These are phyloP conservation scores for Stigmatopora argus DNA, from an alignment of 2,113 vertebrate genomes.

Conservation along the genomic window DNA sequence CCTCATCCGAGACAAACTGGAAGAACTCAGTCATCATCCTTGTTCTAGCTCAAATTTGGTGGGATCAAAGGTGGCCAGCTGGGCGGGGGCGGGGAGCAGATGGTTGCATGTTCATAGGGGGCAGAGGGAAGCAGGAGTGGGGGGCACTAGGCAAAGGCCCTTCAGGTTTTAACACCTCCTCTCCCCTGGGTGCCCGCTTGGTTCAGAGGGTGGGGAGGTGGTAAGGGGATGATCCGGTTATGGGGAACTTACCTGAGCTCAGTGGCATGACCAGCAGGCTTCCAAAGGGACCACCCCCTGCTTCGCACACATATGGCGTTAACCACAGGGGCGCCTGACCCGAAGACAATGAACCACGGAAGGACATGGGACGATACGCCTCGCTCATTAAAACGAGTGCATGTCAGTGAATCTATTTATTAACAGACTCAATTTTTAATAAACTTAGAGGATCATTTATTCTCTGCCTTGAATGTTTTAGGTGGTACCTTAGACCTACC, in stretches of 20 bases:
- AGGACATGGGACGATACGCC: constrained; percentile 55
- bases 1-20: constrained; percentile 60
- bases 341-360: constrained; percentile 53
- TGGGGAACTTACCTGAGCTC: constrained; percentile 68
- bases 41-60: constrained; percentile 67
- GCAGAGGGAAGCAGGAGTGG: constrained; percentile 55
- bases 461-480: neutral
- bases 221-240: constrained; percentile 52
- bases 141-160: constrained; percentile 63
- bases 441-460: neutral
- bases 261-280: constrained; percentile 64
- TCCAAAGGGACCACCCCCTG: constrained; percentile 59
- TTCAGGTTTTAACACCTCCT: constrained; percentile 77
- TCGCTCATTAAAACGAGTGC: constrained; percentile 48
- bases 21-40: constrained; percentile 74
- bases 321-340: constrained; percentile 60
- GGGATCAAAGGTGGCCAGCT: constrained; percentile 75
- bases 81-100: constrained; percentile 67
- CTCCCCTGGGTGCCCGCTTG: constrained; percentile 61
- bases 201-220: constrained; percentile 39
- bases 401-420: constrained; percentile 34
- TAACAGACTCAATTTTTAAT: constrained; percentile 4
- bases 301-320: constrained; percentile 65
- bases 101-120: constrained; percentile 58
- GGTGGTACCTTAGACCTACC: neutral